Evolutionary conservation across 2,797 vertebrate species (phyloP).

Genomic region (Halcyon badia): DNA sequence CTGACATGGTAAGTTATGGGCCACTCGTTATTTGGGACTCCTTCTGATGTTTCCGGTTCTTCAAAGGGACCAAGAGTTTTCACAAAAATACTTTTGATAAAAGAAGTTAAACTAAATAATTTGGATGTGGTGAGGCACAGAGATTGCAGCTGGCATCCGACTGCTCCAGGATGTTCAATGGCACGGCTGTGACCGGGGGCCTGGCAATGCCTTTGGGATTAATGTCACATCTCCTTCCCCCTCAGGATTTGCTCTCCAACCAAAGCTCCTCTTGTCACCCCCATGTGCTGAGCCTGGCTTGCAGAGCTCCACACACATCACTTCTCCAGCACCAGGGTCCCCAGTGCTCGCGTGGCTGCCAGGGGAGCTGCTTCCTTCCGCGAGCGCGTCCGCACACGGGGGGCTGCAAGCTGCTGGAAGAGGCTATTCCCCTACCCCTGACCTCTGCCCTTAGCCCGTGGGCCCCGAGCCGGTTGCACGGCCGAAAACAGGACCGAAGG

Average conservation of each 20-base stretch:
- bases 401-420: background rate
- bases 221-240: background rate
- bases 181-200: background rate
- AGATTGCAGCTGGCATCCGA: background rate
- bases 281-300: background rate
- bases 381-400: rapidly evolving
- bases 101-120: background rate
- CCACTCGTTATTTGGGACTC: background rate
- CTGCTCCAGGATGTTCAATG: background rate
- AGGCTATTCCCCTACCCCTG: rapidly evolving
- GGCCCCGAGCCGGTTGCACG: rapidly evolving
- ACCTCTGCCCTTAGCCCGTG: background rate
- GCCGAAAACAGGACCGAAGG: background rate
- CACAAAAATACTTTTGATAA: background rate
- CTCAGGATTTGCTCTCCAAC: background rate
- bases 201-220: background rate
- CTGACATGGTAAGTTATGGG: background rate
- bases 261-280: background rate
- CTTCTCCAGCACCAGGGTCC: background rate
- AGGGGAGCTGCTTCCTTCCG: rapidly evolving
- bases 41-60: background rate
- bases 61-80: background rate
- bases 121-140: background rate
- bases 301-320: background rate
- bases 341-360: background rate